Conservation (phyloP, 2,888 invertebrate species). For the Tachina fera region DNA sequence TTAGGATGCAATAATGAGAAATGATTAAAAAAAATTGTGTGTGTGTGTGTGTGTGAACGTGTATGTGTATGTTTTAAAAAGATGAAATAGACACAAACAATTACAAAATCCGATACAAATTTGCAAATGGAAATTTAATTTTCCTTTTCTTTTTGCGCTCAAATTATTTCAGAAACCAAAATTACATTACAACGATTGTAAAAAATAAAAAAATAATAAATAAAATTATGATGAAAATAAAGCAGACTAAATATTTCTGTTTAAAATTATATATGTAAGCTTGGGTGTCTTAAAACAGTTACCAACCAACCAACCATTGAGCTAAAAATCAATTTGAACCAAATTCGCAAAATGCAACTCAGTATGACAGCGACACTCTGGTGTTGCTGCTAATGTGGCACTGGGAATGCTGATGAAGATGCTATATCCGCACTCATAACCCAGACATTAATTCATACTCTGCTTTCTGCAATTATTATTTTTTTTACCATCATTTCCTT, state of each 20-base stretch:
- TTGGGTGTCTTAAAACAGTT: conserved; percentile 7
- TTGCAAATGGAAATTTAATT: conserved; percentile 13
- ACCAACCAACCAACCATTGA: neutral
- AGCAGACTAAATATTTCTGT: neutral
- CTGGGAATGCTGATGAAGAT: conserved; percentile 32
- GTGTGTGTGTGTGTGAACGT: no score
- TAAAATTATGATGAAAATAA: conserved; percentile 16
- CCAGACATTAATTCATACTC: conserved; percentile 20
- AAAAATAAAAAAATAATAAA: neutral
- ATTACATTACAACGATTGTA: conserved; percentile 6
- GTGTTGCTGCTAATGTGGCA: conserved; percentile 3
- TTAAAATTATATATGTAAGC: conserved; percentile 2
- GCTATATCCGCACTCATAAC: conserved; percentile 48
- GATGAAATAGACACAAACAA: neutral
- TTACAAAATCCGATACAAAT: conserved; percentile 15
- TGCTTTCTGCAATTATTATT: neutral
- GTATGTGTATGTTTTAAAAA: neutral
- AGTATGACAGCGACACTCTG: conserved; percentile 3
- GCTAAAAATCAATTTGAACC: conserved; percentile 44
- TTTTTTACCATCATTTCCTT: neutral
- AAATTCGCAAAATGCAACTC: conserved; percentile 13
- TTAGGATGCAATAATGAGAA: conserved; percentile 1
- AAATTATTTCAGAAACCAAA: neutral
- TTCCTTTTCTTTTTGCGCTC: neutral
- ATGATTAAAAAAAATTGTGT: neutral